These are phyloP conservation scores for Ciona savignyi DNA, from an alignment of 23 tunicate genomes.

Conservation along the genomic window DNA sequence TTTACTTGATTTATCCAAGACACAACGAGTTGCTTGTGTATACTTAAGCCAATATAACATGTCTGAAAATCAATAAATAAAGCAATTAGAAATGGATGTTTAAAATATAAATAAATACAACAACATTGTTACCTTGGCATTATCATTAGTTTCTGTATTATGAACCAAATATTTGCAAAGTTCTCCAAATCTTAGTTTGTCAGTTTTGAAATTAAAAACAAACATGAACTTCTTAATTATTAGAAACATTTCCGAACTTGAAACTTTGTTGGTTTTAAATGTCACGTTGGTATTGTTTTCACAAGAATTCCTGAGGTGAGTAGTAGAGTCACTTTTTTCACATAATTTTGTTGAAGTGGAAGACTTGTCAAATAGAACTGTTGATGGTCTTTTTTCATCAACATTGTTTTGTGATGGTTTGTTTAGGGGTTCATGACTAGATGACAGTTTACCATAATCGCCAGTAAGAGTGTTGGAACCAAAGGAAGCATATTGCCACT, in stretches of 20 bases:
- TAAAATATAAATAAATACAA: not conserved
- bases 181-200: constrained; percentile 37
- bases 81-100: not conserved
- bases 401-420: no score
- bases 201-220: constrained; percentile 21
- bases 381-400: no score
- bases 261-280: constrained; percentile 5
- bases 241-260: constrained; percentile 31
- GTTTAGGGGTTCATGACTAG: no score
- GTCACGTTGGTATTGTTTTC: not conserved
- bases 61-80: no score
- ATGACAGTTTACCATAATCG: constrained; percentile 62
- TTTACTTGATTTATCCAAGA: constrained; percentile 72
- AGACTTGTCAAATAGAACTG: no score
- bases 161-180: constrained; percentile 28
- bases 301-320: no score
- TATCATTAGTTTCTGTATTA: constrained; percentile 20
- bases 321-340: no score
- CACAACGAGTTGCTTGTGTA: constrained; percentile 39
- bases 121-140: constrained; percentile 21
- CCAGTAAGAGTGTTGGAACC: constrained; percentile 59
- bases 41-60: constrained; percentile 48
- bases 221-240: constrained; percentile 31
- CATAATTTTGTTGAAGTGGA: no score
- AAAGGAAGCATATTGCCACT: constrained; percentile 66